Evolutionary conservation across 2,113 vertebrate genomes (phyloP), one percentile per base, ranked within the genome.

Genomic region (Rallus limicola): DNA sequence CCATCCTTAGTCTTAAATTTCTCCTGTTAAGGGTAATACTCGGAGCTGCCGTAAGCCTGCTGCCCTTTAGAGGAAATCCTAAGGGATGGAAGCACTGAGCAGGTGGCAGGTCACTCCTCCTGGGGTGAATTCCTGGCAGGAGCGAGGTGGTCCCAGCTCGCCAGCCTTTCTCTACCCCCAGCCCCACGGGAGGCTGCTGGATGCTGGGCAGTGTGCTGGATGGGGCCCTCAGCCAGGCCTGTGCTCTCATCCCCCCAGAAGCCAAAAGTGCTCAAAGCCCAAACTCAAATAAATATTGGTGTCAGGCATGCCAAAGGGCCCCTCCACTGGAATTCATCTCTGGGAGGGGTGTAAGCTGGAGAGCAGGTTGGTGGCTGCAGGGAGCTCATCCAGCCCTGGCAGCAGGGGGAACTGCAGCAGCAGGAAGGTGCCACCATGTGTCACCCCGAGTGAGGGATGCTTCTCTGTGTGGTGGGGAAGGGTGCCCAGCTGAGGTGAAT

Each of bases 21-120:
- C 77, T 92, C 92, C 90, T 90, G 44, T 83, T 90, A 88, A 94
- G 88, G 92, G 26, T 48, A 90, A 62, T 24, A 7, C 48, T 46
- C 9, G 74, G 20, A 83, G 92, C 68, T 80, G 64, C 55, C 75
- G 26, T 40, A 9, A 82, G 65, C 56, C 56, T 21, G 1, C 17
- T 2, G 2, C 16, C 11, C 33, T 36, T 65, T 11, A 50, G 36
- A 63, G 67, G 75, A 60, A 67, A 65, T 28, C 26, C 8, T 21
- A 33, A 69, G 58, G 62, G 65, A 14, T 12, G 36, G 48, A 25
- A 44, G 25, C 3, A 18, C 21, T 64, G 11, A 31, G 58, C 62
- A 72, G 21, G 74, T 17, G 8, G 60, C 15, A 16, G 53, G 23
- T 52, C 56, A 26, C 42, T 24, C 34, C 67, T 8, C 44, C 78